A percentile compares a stretch with the other conserved stretches of the same genome.
These are phyloP conservation scores for Muscina levida DNA, from an alignment of 2,888 invertebrate species.

Conservation along the genomic window DNA sequence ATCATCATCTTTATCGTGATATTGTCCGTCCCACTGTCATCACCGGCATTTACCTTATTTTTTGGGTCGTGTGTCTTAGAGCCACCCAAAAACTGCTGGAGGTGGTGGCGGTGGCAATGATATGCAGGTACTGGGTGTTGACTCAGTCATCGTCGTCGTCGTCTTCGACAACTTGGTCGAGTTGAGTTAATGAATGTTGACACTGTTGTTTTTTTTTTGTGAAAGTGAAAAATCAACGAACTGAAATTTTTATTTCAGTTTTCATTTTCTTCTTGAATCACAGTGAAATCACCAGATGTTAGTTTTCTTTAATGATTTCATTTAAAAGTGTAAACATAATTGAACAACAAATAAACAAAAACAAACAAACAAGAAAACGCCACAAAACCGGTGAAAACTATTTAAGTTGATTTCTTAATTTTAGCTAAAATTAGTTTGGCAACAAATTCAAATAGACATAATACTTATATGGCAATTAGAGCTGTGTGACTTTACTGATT, in stretches of 20 bases:
- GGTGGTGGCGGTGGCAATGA: too few relatives aligned
- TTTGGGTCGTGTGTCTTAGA: not conserved
- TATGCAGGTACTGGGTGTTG: too few relatives aligned
- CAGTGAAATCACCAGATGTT: not conserved
- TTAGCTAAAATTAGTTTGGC: not conserved
- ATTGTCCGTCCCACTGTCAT: too few relatives aligned
- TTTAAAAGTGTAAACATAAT: not conserved
- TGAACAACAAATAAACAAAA: not conserved
- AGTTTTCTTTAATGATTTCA: not conserved
- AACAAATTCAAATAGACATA: too few relatives aligned
- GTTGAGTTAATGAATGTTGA: constrained; percentile 33
- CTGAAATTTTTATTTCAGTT: not conserved
- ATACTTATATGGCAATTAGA: too few relatives aligned
- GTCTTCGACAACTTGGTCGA: not conserved
- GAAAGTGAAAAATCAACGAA: constrained; percentile 15
- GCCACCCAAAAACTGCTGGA: too few relatives aligned
- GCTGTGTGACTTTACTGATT: too few relatives aligned
- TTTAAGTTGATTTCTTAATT: constrained; percentile 18
- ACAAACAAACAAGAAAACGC: not conserved
- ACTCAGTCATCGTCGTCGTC: not conserved
- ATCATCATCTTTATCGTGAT: too few relatives aligned
- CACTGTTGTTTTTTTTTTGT: not conserved
- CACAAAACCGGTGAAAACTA: constrained; percentile 14
- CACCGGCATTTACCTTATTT: not conserved
- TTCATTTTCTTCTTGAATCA: not conserved